Percentiles rank a stretch among this genome's conserved stretches.
These are phyloP conservation scores for Cichladusa arquata DNA, from an alignment of 2,113 vertebrate genomes.

Conservation along the genomic window DNA sequence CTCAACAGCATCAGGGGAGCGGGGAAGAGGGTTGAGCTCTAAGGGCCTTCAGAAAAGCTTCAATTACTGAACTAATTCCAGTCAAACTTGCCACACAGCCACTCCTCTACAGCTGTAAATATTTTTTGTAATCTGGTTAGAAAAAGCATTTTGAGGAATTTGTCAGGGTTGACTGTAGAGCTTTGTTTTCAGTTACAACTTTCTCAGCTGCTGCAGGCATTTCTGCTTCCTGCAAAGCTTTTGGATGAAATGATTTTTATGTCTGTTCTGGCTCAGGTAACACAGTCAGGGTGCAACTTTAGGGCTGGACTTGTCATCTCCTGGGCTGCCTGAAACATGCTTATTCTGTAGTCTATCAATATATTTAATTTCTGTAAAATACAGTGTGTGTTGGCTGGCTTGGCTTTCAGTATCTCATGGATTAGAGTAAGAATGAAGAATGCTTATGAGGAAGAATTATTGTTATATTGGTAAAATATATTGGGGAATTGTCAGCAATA, in stretches of 20 bases:
- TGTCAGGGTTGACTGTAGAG: not conserved
- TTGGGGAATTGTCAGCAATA: not conserved
- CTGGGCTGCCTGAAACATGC: not conserved
- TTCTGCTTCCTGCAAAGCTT: not conserved
- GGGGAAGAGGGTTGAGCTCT: not conserved
- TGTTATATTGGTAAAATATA: not conserved
- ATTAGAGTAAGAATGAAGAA: not conserved
- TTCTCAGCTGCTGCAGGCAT: not conserved
- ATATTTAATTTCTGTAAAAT: not conserved
- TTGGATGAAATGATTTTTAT: not conserved
- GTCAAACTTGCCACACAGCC: constrained; percentile 26
- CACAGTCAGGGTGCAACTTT: not conserved
- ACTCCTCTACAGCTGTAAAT: constrained; percentile 16
- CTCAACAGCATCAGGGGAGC: not conserved
- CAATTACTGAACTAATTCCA: constrained; percentile 24
- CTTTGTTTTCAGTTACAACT: not conserved
- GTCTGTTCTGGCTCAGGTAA: not conserved
- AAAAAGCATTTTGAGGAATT: not conserved
- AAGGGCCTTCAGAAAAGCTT: not conserved
- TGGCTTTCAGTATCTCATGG: not conserved
- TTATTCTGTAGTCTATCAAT: not conserved
- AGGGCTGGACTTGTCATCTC: not conserved
- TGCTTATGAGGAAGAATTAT: not conserved
- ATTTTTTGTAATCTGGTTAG: not conserved
- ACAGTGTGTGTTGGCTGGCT: not conserved